Evolutionary conservation across 1,140 invertebrate genomes (phyloP).

Genomic region (Penaeus chinensis): DNA sequence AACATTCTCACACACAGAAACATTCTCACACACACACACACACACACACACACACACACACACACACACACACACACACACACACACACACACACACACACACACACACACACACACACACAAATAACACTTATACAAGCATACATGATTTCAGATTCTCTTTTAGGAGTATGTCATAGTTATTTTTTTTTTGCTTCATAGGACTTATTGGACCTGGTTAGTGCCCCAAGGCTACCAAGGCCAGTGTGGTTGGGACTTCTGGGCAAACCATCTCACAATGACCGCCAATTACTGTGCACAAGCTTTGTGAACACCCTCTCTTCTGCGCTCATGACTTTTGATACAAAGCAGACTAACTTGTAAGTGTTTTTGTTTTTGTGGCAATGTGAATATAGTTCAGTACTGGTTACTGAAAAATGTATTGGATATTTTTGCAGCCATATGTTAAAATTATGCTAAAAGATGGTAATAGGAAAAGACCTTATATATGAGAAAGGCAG

Average conservation of each 20-base stretch:
- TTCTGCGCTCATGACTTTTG: slow-evolving; percentile 70
- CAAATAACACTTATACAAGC: neutral
- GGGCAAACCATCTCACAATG: slow-evolving; percentile 69
- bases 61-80: too few relatives aligned
- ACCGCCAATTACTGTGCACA: slow-evolving; percentile 64
- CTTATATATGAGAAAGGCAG: too few relatives aligned
- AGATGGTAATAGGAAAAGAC: too few relatives aligned
- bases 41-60: too few relatives aligned
- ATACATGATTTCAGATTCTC: neutral
- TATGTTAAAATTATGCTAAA: too few relatives aligned
- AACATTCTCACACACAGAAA: too few relatives aligned
- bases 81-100: too few relatives aligned
- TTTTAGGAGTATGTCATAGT: neutral
- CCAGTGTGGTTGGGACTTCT: slow-evolving; percentile 79
- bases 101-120: slow-evolving; percentile 9
- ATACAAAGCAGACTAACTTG: slow-evolving; percentile 86
- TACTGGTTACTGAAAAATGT: neutral
- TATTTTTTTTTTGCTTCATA: neutral
- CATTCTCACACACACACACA: too few relatives aligned
- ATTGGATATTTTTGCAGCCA: too few relatives aligned
- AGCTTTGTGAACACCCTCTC: slow-evolving; percentile 66
- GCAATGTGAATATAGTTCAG: neutral
- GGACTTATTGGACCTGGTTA: slow-evolving; percentile 76
- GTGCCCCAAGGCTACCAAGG: slow-evolving; percentile 74
- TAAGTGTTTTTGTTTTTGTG: slow-evolving; percentile 72